A percentile compares a stretch with the other conserved stretches of the same genome.
These are phyloP conservation scores for Steromphala cineraria DNA, from an alignment of 2,888 invertebrate genomes.

Conservation along the genomic window DNA sequence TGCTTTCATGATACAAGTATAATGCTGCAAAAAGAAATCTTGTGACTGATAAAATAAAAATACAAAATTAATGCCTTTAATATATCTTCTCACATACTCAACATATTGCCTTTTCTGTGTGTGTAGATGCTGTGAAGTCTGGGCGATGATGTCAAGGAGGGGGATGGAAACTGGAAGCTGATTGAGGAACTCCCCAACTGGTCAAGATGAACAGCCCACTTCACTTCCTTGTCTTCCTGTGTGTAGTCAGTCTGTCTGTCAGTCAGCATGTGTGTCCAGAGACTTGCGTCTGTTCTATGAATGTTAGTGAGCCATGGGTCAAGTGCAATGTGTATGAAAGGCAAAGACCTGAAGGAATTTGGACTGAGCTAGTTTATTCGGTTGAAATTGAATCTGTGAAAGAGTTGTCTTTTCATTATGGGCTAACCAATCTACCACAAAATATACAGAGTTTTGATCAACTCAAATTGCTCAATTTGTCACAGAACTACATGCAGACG, in stretches of 20 bases:
- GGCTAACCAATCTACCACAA: conserved; percentile 11
- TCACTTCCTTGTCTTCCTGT: background rate
- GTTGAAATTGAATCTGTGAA: background rate
- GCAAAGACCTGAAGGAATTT: background rate
- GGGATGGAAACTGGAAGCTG: no score
- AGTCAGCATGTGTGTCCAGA: background rate
- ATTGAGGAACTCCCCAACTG: no score
- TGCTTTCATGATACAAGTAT: no score
- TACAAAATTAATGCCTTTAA: no score
- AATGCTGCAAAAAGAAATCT: no score
- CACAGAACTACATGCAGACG: conserved; percentile 26
- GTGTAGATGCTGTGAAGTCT: no score
- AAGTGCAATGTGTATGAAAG: background rate
- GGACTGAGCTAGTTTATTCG: background rate
- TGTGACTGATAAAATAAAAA: no score
- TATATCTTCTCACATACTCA: no score
- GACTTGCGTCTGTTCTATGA: background rate
- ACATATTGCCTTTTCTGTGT: no score
- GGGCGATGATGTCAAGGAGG: no score
- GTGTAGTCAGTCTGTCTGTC: background rate
- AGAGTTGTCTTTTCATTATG: background rate
- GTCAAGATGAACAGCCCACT: no score
- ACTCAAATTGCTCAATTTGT: conserved; percentile 28
- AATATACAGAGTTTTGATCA: background rate
- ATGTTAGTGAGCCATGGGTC: background rate